Evolutionary conservation across 1,140 invertebrate species (phyloP).

Genomic region (Trinorchestia longiramus): DNA sequence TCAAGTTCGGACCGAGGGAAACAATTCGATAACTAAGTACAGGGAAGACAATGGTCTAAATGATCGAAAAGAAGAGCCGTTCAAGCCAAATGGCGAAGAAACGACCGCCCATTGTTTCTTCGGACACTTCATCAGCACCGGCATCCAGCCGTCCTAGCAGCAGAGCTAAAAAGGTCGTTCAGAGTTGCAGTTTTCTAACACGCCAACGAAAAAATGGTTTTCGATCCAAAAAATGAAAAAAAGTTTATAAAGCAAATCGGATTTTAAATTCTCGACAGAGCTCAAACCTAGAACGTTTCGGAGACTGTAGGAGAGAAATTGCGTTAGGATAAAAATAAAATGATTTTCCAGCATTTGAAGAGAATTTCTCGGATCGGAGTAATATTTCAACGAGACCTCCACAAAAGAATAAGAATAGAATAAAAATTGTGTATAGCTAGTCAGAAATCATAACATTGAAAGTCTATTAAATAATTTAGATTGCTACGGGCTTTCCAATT

Average conservation of each 20-base stretch:
- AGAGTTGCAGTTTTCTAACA: background rate
- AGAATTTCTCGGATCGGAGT: no score
- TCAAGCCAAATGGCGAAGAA: constrained; percentile 39
- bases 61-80: constrained; percentile 26
- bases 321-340: background rate
- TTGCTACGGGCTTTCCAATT: no score
- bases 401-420: no score
- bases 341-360: background rate
- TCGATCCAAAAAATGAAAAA: background rate
- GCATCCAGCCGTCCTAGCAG: background rate
- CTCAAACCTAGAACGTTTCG: background rate
- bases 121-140: constrained; percentile 4
- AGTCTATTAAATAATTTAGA: no score
- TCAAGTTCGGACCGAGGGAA: background rate
- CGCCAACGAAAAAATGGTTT: background rate
- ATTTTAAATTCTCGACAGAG: background rate
- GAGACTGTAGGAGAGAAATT: background rate
- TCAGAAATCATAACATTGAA: background rate
- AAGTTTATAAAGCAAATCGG: background rate
- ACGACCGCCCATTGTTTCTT: background rate
- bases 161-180: background rate
- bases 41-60: background rate
- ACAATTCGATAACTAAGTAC: constrained; percentile 19
- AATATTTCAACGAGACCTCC: no score
- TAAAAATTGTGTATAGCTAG: no score